Evolutionary conservation across 2,888 invertebrate species (phyloP).

Genomic region (Willowsia nigromaculata): DNA sequence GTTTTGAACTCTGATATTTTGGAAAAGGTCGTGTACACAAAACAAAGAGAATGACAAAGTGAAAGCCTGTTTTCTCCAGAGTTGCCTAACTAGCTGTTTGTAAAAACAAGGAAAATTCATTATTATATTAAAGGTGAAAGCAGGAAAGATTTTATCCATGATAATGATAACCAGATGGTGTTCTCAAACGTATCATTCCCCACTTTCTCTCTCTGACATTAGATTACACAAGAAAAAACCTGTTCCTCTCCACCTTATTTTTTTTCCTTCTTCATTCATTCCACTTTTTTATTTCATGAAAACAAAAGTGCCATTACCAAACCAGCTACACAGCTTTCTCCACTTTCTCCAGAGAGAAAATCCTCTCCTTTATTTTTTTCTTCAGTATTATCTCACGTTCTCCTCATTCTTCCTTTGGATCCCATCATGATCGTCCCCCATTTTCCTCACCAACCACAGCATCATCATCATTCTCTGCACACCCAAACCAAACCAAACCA

Average conservation of each 20-base stretch:
- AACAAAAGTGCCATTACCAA: too few species aligned
- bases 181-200: too few species aligned
- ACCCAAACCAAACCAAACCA: too few species aligned
- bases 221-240: too few species aligned
- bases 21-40: slow-evolving; percentile 41
- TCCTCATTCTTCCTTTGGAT: not conserved
- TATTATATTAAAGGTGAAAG: slow-evolving; percentile 1
- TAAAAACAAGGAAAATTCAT: not conserved
- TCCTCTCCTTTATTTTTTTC: too few species aligned
- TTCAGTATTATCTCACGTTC: not conserved
- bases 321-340: too few species aligned
- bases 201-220: too few species aligned
- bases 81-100: not conserved
- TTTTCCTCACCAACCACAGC: not conserved
- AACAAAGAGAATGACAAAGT: slow-evolving; percentile 32
- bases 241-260: too few species aligned
- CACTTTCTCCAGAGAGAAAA: too few species aligned
- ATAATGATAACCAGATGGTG: not conserved
- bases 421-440: slow-evolving; percentile 1
- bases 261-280: too few species aligned
- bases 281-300: too few species aligned
- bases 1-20: slow-evolving; percentile 50
- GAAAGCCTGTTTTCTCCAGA: not conserved
- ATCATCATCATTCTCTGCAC: not conserved
- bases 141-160: not conserved